These are phyloP conservation scores for Passer domesticus DNA, from an alignment of 2,113 vertebrate genomes.

Conservation along the genomic window DNA sequence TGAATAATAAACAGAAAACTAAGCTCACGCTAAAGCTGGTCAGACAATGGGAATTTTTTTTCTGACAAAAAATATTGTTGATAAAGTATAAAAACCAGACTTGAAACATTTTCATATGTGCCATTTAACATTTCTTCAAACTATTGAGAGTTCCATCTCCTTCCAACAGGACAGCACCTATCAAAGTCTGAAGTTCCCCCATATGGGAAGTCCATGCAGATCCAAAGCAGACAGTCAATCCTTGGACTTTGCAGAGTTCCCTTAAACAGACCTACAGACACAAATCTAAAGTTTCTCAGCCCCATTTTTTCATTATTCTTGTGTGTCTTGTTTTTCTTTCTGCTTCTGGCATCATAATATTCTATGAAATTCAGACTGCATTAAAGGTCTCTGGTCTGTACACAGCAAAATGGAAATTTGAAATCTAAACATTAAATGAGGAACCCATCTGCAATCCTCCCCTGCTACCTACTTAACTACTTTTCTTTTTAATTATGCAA, in stretches of 20 bases:
- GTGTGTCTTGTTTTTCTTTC: not conserved
- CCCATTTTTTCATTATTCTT: not conserved
- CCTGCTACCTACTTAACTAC: not conserved
- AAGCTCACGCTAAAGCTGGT: not conserved
- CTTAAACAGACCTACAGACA: not conserved
- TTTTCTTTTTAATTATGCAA: not conserved
- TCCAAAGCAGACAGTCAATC: not conserved
- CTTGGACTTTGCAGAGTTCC: not conserved
- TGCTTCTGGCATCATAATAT: not conserved
- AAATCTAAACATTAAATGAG: not conserved
- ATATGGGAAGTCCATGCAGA: not conserved
- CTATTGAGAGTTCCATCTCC: not conserved
- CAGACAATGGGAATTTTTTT: not conserved
- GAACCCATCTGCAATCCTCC: not conserved
- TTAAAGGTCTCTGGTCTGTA: not conserved
- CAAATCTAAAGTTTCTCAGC: not conserved
- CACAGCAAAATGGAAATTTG: not conserved
- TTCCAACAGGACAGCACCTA: not conserved
- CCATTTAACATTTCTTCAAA: not conserved
- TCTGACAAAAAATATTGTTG: not conserved
- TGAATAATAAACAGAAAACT: slow-evolving; percentile 27
- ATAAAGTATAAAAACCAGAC: not conserved
- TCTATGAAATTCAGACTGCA: not conserved
- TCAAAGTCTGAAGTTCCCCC: not conserved
- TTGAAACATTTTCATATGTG: not conserved